phyloP scores from a whole-genome alignment of 2,113 vertebrate genomes.

The Erythrocercus mccallii region DNA sequence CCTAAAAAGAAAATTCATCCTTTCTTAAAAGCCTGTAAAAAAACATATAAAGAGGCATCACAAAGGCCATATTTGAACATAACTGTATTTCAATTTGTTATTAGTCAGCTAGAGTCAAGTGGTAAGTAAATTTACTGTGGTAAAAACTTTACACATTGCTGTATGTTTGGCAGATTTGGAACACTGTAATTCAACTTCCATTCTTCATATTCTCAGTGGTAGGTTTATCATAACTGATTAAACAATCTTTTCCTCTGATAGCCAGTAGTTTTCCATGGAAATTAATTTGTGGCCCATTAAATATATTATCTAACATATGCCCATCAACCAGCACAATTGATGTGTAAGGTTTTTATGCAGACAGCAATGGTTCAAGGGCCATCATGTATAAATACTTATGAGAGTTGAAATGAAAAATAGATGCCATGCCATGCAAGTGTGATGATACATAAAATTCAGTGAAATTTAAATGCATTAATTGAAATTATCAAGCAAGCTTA shows the following conservation, averaged over 20 bases:
- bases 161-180: neutral
- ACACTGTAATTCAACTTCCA: neutral
- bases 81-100: neutral
- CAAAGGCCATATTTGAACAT: neutral
- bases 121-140: neutral
- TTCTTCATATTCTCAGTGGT: neutral
- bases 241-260: neutral
- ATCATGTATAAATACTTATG: neutral
- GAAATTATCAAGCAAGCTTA: neutral
- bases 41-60: neutral
- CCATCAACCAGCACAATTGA: neutral
- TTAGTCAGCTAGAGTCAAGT: neutral
- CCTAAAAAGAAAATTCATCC: neutral
- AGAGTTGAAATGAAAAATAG: neutral
- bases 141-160: neutral
- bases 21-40: neutral
- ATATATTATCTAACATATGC: neutral
- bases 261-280: neutral
- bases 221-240: neutral
- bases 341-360: neutral
- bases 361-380: neutral
- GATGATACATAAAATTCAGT: neutral
- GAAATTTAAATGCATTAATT: neutral
- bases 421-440: neutral
- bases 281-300: neutral